phyloP scores from a whole-genome alignment of 2,888 invertebrate genomes.

The Alloscopus bannaensis region DNA sequence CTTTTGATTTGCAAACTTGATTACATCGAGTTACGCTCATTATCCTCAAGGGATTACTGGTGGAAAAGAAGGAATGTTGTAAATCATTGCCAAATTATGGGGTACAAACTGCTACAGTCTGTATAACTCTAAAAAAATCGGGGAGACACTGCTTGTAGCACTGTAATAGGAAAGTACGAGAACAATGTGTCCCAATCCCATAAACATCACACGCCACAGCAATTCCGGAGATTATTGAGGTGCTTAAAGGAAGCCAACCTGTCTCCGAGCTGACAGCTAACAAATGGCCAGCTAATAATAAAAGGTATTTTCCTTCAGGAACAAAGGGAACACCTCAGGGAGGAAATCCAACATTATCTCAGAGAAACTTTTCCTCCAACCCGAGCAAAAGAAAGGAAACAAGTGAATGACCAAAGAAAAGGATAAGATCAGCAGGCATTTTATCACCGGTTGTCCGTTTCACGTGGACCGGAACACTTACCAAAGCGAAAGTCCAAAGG shows the following conservation, averaged over 20 bases:
- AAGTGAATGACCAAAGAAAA: constrained; percentile 47
- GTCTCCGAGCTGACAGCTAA: constrained; percentile 54
- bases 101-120: too few species aligned
- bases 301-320: constrained; percentile 33
- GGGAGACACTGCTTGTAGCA: neutral
- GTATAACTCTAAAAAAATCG: neutral
- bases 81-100: neutral
- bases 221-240: constrained; percentile 62
- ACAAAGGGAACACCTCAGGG: constrained; percentile 19
- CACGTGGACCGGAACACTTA: constrained; percentile 60
- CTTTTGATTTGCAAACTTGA: neutral
- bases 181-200: neutral
- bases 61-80: neutral
- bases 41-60: neutral
- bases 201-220: constrained; percentile 31
- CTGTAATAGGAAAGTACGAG: neutral
- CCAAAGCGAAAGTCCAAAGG: constrained; percentile 11
- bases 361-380: constrained; percentile 1
- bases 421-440: constrained; percentile 63
- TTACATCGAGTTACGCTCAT: neutral
- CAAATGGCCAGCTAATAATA: constrained; percentile 60
- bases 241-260: constrained; percentile 60
- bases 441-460: constrained; percentile 63
- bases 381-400: constrained; percentile 17
- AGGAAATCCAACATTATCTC: constrained; percentile 44